phyloP scores from a whole-genome alignment of 2,888 invertebrate species.

The Gnatocerus cornutus region DNA sequence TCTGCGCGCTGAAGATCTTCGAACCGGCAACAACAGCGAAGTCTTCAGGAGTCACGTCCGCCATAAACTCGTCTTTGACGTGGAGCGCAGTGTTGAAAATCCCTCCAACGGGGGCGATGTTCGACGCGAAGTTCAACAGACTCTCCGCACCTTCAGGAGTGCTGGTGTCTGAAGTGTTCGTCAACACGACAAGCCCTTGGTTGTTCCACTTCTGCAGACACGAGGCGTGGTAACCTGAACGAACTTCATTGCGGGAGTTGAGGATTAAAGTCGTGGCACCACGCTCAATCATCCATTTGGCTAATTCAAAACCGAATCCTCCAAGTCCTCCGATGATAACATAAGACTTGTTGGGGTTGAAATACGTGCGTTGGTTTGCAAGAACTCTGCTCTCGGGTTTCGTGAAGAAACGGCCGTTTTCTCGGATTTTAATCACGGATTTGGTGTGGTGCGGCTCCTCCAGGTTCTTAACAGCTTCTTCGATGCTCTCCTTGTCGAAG shows the following conservation, averaged over 20 bases:
- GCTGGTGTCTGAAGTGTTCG: conserved; percentile 69
- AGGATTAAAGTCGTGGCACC: conserved; percentile 76
- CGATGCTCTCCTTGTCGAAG: conserved; percentile 73
- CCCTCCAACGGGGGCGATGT: conserved; percentile 75
- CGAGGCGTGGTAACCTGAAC: conserved; percentile 76
- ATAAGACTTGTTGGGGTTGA: conserved; percentile 81
- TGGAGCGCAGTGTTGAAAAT: conserved; percentile 79
- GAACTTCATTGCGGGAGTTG: conserved; percentile 75
- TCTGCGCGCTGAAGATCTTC: conserved; percentile 34
- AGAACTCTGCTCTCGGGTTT: conserved; percentile 21
- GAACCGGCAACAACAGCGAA: conserved; percentile 61
- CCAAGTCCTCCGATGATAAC: conserved; percentile 82
- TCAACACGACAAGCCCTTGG: conserved; percentile 65
- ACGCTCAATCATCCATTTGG: conserved; percentile 75
- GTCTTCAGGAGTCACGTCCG: conserved; percentile 72
- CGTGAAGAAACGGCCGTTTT: conserved; percentile 53
- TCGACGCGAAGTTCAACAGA: conserved; percentile 68
- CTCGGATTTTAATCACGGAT: conserved; percentile 68
- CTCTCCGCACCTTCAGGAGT: conserved; percentile 68
- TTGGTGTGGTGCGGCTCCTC: conserved; percentile 72
- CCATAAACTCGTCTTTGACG: conserved; percentile 72
- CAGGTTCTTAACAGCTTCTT: conserved; percentile 73
- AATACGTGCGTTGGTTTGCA: conserved; percentile 73
- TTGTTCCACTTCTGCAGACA: conserved; percentile 67
- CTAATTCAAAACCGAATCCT: conserved; percentile 79